Percentiles rank a stretch among this genome's conserved stretches.
Conservation (phyloP, 2,113 vertebrate genomes). For the Grallaria varia region DNA sequence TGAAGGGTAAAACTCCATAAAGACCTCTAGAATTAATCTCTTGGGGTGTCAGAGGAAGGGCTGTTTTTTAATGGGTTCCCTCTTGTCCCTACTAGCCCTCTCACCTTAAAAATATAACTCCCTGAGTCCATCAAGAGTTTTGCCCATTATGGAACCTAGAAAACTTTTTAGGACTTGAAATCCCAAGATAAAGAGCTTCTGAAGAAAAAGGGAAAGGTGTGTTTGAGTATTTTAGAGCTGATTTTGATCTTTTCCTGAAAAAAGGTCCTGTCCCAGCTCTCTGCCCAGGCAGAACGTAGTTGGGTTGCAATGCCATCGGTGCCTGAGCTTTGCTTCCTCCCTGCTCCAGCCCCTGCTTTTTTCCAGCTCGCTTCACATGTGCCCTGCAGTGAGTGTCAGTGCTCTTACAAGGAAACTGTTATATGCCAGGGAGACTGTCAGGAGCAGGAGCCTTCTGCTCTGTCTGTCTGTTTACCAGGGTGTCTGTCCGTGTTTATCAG, state of each 20-base stretch:
- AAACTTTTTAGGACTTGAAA: neutral
- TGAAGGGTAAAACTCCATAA: neutral
- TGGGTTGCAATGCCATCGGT: neutral
- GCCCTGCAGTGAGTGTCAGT: slow-evolving; percentile 48
- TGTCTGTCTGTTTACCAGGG: slow-evolving; percentile 9
- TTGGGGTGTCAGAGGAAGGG: neutral
- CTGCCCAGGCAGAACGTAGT: neutral
- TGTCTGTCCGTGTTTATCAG: slow-evolving; percentile 16
- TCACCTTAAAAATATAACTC: neutral
- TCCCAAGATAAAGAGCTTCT: neutral
- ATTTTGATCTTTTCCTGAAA: neutral
- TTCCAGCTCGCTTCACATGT: slow-evolving; percentile 42
- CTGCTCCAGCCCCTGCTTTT: neutral
- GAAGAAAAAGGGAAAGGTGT: neutral
- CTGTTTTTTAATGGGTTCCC: neutral
- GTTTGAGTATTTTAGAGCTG: neutral
- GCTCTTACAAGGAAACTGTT: slow-evolving; percentile 11
- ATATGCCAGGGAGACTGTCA: neutral
- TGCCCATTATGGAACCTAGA: neutral
- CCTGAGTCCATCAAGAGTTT: neutral
- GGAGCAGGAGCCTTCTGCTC: slow-evolving; percentile 34
- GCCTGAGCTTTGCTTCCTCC: neutral
- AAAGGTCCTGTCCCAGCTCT: neutral
- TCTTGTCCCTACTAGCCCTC: neutral
- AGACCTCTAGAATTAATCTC: neutral